Conservation (phyloP, 2,888 invertebrate genomes). For the Macrostomum cliftonense region DNA sequence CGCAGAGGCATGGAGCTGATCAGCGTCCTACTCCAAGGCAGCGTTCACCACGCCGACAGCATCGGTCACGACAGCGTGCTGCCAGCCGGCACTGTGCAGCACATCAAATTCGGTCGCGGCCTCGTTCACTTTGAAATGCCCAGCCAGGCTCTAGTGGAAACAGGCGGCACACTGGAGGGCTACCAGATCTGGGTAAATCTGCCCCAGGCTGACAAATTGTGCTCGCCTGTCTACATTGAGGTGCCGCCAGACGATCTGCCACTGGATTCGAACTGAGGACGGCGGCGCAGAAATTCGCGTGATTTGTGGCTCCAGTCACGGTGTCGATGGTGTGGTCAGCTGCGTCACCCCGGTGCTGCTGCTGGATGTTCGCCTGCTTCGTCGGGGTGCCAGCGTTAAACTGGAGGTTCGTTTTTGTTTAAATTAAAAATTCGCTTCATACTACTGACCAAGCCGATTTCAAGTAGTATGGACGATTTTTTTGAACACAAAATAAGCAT, state of each 20-base stretch:
- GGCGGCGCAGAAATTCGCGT: constrained; percentile 18
- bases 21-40: constrained; percentile 23
- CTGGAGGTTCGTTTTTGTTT: no score
- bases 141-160: constrained; percentile 16
- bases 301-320: no score
- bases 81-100: constrained; percentile 20
- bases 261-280: constrained; percentile 15
- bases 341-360: no score
- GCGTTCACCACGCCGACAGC: constrained; percentile 23
- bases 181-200: constrained; percentile 25
- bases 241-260: constrained; percentile 20
- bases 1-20: not conserved
- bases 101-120: constrained; percentile 29
- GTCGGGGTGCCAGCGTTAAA: no score
- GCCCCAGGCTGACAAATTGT: constrained; percentile 18
- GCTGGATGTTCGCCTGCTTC: no score
- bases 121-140: constrained; percentile 29
- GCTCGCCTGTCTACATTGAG: constrained; percentile 19
- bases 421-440: no score
- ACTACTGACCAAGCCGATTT: no score
- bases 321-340: no score
- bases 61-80: constrained; percentile 23
- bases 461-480: no score
- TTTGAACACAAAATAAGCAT: no score
- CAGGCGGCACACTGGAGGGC: constrained; percentile 20